Percentiles rank a stretch among this genome's conserved stretches.
These are phyloP conservation scores for Bombus haemorrhoidalis DNA, from an alignment of 1,140 invertebrate species.

Conservation along the genomic window DNA sequence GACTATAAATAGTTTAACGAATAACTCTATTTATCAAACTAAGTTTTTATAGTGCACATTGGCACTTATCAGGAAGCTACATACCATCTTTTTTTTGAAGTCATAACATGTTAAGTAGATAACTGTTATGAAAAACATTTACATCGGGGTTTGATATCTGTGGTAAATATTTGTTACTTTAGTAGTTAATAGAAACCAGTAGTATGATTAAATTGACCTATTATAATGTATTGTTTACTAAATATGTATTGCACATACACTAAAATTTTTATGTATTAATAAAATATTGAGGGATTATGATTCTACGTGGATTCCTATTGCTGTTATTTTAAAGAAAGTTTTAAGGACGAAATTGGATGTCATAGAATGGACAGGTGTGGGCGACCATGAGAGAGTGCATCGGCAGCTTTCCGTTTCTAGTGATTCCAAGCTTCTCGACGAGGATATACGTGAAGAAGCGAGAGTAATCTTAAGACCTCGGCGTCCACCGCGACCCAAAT, in stretches of 20 bases:
- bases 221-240: background rate
- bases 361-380: constrained; percentile 90
- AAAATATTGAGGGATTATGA: constrained; percentile 37
- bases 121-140: constrained; percentile 24
- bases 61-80: constrained; percentile 9
- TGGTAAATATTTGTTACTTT: constrained; percentile 19
- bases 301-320: constrained; percentile 51
- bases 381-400: constrained; percentile 91
- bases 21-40: constrained; percentile 1
- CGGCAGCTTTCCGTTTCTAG: constrained; percentile 94
- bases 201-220: background rate
- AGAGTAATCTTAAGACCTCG: constrained; percentile 93
- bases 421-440: constrained; percentile 94
- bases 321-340: constrained; percentile 65
- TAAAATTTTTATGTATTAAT: constrained; percentile 27
- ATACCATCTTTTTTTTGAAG: background rate
- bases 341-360: constrained; percentile 69
- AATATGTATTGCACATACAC: background rate
- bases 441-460: constrained; percentile 91
- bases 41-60: background rate
- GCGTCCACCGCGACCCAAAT: constrained; percentile 94
- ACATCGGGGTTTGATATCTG: constrained; percentile 2
- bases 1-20: background rate
- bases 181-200: background rate
- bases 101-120: constrained; percentile 12